Percentiles rank a stretch among this genome's conserved stretches.
These are phyloP conservation scores for Trachelipus rathkii DNA, from an alignment of 1,140 invertebrate species.

Conservation along the genomic window DNA sequence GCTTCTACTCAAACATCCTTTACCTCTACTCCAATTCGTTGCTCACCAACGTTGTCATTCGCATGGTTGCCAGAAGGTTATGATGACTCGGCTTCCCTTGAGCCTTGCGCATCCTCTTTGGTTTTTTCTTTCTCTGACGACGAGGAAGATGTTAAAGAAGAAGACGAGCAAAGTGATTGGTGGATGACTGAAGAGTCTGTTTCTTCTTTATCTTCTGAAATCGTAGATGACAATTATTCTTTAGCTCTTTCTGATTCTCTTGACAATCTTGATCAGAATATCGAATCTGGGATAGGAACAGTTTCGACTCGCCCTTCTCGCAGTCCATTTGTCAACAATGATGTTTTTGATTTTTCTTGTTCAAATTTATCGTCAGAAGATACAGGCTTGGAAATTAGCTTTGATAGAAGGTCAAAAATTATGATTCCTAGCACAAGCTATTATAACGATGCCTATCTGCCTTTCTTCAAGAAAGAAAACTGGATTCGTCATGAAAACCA, in stretches of 20 bases:
- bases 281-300: neutral
- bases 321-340: neutral
- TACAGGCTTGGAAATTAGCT: neutral
- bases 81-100: neutral
- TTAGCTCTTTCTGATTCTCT: neutral
- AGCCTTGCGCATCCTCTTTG: neutral
- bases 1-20: neutral
- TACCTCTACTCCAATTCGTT: neutral
- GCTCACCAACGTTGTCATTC: neutral
- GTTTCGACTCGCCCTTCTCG: neutral
- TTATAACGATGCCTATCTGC: neutral
- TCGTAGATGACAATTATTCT: neutral
- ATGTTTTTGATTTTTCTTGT: neutral
- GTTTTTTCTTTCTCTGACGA: neutral
- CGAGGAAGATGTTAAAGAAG: neutral
- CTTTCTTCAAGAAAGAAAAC: neutral
- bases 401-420: neutral
- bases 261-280: neutral
- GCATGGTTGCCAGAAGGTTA: neutral
- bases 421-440: neutral
- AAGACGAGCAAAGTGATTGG: neutral
- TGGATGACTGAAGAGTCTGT: neutral
- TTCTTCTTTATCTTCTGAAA: neutral
- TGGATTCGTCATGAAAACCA: neutral
- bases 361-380: neutral